phyloP scores from a whole-genome alignment of 2,113 vertebrate genomes.

The Murina feae region DNA sequence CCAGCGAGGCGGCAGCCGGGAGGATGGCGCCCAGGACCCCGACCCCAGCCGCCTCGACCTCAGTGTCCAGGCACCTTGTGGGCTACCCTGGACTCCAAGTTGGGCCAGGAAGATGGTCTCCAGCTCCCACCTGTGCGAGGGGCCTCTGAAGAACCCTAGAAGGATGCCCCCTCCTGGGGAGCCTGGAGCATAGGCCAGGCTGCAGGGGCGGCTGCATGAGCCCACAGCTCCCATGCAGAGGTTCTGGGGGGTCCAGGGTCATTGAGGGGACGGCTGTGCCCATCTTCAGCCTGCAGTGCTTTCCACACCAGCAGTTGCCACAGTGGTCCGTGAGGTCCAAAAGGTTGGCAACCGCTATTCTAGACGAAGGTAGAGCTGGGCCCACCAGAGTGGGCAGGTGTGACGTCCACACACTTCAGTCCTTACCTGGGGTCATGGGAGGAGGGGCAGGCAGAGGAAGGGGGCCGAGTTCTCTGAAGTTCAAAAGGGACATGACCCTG shows the following conservation, averaged over 20 bases:
- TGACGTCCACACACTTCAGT: fast-evolving
- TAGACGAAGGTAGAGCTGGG: background rate
- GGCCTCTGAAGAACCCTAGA: background rate
- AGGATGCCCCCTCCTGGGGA: background rate
- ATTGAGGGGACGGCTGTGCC: background rate
- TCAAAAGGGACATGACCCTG: background rate
- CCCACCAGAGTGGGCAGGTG: fast-evolving
- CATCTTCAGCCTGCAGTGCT: background rate
- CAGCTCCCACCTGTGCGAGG: background rate
- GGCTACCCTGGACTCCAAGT: background rate
- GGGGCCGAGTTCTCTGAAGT: background rate
- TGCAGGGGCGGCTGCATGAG: background rate
- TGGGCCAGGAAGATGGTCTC: background rate
- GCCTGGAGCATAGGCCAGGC: background rate
- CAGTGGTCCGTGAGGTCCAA: too few relatives aligned
- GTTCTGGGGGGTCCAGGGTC: background rate
- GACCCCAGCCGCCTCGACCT: background rate
- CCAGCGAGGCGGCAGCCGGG: background rate
- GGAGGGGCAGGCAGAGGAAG: background rate
- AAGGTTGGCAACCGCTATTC: too few relatives aligned
- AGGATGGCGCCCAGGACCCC: background rate
- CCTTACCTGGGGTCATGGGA: too few relatives aligned
- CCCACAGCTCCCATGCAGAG: background rate
- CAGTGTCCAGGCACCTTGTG: fast-evolving
- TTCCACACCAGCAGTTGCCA: background rate